phyloP scores from a whole-genome alignment of 2,797 vertebrate species.

The Champsocephalus esox region DNA sequence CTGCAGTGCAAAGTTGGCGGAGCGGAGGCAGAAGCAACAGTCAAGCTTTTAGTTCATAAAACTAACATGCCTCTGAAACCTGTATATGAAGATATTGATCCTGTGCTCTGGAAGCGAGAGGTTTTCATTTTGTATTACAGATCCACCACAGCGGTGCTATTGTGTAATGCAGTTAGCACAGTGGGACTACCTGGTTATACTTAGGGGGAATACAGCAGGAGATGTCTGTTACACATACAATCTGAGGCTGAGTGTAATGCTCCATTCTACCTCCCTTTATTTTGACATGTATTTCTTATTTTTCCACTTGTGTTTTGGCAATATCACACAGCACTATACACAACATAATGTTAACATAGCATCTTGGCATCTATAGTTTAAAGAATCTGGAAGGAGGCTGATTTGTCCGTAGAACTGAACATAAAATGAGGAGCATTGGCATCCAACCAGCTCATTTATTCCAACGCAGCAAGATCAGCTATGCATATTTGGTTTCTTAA shows the following conservation, averaged over 20 bases:
- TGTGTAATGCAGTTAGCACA: conserved; percentile 63
- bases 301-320: background rate
- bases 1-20: conserved; percentile 57
- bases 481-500: background rate
- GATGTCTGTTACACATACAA: background rate
- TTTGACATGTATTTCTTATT: background rate
- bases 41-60: conserved; percentile 78
- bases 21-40: conserved; percentile 60
- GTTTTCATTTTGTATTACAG: conserved; percentile 59
- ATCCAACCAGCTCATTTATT: conserved; percentile 6
- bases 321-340: background rate
- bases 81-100: conserved; percentile 75
- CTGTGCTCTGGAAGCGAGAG: conserved; percentile 52
- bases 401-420: background rate
- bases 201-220: conserved; percentile 21
- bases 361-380: background rate
- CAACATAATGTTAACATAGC: background rate
- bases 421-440: background rate
- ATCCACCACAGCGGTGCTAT: conserved; percentile 47
- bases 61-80: conserved; percentile 68
- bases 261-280: background rate
- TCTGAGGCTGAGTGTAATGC: conserved; percentile 4
- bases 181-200: conserved; percentile 49
- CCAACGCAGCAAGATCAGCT: background rate
- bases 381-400: background rate